Evolutionary conservation across 1,140 invertebrate genomes (phyloP), one percentile per base, ranked within the genome.

Genomic region (Conus betulinus): DNA sequence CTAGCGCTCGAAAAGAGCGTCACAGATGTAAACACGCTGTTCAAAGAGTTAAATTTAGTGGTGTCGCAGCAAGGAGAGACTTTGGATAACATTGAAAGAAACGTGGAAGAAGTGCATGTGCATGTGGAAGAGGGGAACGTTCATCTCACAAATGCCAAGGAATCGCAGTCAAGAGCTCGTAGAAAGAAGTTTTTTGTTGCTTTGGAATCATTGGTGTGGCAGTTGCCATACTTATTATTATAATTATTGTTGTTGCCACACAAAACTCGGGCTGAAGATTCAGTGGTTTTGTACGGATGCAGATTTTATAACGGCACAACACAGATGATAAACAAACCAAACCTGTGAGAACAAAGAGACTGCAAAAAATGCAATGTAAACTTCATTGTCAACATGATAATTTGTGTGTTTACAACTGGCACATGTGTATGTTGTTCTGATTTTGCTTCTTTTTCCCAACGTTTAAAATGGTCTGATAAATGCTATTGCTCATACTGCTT

Each of bases 1-100:
- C 87, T 89, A 23, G 88, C 91, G 27, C 87, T 93, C 63, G 93
- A 93, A 87, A 91, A 91, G 86, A 91, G 91, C 88, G 90, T 93
- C 17, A 87, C 89, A 15, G 90, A 93, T 78, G 93, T 93, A 1
- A 92, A 93, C 86, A 82, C 88, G 39, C 78, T 93, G n/a, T 93
- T 93, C 81, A 92, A 91, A 39, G 93, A 93, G 25, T 89, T 93
- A 88, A 92, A 91, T 87, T 89, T 91, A 23, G 63, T 93, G 71
- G 91, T 93, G 23, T 57, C 85, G 8, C 90, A 91, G 51, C 93
- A 93, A 89, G 92, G 93, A 39, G 92, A 93, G 87, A 92, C 87
- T 57, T 67, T 93, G 57, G 90, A 90, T 82, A 92, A 78, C 51
- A 92, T 93, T 67, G 93, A 93, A 87, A 87, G 74, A 23, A 86